Base-by-base conservation (phyloP, 1,140 invertebrate species). In the Polypedilum vanderplanki region DNA sequence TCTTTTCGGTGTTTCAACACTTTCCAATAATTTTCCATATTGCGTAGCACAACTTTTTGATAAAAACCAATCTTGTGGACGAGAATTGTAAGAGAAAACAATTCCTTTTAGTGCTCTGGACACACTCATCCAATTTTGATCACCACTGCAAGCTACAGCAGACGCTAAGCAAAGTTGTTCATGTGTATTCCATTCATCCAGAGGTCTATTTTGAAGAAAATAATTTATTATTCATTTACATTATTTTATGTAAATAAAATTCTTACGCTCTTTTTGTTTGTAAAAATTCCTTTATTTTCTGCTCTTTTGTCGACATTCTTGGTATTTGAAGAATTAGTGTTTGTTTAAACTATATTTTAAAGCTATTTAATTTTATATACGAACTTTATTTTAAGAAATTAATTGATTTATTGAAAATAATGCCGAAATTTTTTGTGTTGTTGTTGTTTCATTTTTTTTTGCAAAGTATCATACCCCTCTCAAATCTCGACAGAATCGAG, bases 51-150 rank as follows among this genome's bases (percentile, higher is more conserved):
- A 97, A 78, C 93, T 90, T 83, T 95, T 96, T 79, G 93, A 92
- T 0, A 93, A 94, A 81, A 95, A 97, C 92, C 94, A 97, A 81
- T 97, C 95, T 0, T 85, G 78, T 1, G 94, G 93, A 75, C 93
- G 83, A 75, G 90, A 89, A 74, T 88, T 86, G 78, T 96, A 93
- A 0, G 65, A 70, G 74, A 88, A 87, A 78, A 88, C 90, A 76
- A 84, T 88, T 18, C 65, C 65, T 84, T 89, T 93, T 78, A 88
- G 86, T 75, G 85, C 90, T 76, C 94, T 85, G 41, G 93, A 94
- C 0, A 98, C 94, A 0, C 92, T 92, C 80, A 94, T 94, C 94
- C 95, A 97, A 81, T 97, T 97, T 83, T 96, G 94, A 82, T 97
- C 95, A 0, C 94, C 94, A 83, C 91, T 94, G 78, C 91, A 88